Conservation (phyloP, 92 coral and sea anemone genomes). For the Palythoa caribaeorum region DNA sequence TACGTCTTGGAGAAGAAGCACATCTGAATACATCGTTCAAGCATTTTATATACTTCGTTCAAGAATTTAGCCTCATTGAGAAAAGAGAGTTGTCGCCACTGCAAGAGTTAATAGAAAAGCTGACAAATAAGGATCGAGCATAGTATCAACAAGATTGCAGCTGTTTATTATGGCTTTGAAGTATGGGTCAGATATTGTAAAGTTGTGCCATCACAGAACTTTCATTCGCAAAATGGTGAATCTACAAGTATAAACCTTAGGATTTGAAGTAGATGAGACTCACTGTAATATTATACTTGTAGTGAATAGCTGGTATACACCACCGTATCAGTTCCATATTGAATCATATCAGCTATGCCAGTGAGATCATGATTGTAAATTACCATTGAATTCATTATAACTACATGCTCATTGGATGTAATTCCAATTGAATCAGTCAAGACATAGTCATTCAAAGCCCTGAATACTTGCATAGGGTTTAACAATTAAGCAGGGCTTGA, state of each 20-base stretch:
- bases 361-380: no score
- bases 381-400: no score
- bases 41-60: constrained; percentile 98
- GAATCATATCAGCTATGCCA: neutral
- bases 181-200: neutral
- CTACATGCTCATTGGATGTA: no score
- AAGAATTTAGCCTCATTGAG: constrained; percentile 96
- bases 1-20: constrained; percentile 98
- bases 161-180: neutral
- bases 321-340: no score
- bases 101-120: constrained; percentile 96
- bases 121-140: constrained; percentile 93
- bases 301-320: neutral
- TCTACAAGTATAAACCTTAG: neutral
- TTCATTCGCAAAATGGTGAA: neutral
- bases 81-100: constrained; percentile 95
- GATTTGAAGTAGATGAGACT: neutral
- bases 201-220: neutral
- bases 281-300: neutral
- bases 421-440: no score
- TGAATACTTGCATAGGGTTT: no score
- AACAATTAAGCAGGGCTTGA: no score
- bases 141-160: constrained; percentile 12
- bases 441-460: no score
- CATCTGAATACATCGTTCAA: constrained; percentile 99